Conservation (phyloP, 2,797 vertebrate genomes). For the Naso thynnoides region DNA sequence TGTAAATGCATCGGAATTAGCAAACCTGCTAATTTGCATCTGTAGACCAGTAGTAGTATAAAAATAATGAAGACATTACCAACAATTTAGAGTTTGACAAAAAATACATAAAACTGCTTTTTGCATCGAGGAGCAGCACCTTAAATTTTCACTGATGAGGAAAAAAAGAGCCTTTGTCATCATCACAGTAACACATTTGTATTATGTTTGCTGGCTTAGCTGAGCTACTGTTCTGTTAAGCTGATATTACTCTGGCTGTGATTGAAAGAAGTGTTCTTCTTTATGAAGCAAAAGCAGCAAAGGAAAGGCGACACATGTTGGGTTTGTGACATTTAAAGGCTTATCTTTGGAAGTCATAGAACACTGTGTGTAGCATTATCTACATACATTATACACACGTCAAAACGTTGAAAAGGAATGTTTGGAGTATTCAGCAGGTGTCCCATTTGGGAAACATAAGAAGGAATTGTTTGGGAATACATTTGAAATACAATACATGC, state of each 20-base stretch:
- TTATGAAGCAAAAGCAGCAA: background rate
- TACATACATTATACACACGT: background rate
- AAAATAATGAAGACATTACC: background rate
- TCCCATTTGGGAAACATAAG: background rate
- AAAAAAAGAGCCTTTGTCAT: background rate
- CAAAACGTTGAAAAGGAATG: background rate
- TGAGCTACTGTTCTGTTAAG: background rate
- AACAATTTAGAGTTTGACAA: background rate
- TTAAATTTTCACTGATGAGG: background rate
- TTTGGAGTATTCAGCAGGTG: slow-evolving; percentile 23
- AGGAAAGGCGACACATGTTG: background rate
- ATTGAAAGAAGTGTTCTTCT: background rate
- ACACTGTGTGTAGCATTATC: background rate
- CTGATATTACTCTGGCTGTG: background rate
- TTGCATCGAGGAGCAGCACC: background rate
- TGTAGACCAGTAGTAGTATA: background rate
- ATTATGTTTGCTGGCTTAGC: background rate
- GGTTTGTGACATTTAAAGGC: background rate
- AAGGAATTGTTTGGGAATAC: slow-evolving; percentile 2
- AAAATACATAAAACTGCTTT: too few species aligned
- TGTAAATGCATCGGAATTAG: too few species aligned
- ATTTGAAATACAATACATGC: slow-evolving; percentile 23
- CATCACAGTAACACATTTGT: background rate
- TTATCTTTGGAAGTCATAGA: background rate
- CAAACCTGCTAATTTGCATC: too few species aligned